Conservation (phyloP, 2,888 invertebrate species). For the Nematopogon swammerdamellus region DNA sequence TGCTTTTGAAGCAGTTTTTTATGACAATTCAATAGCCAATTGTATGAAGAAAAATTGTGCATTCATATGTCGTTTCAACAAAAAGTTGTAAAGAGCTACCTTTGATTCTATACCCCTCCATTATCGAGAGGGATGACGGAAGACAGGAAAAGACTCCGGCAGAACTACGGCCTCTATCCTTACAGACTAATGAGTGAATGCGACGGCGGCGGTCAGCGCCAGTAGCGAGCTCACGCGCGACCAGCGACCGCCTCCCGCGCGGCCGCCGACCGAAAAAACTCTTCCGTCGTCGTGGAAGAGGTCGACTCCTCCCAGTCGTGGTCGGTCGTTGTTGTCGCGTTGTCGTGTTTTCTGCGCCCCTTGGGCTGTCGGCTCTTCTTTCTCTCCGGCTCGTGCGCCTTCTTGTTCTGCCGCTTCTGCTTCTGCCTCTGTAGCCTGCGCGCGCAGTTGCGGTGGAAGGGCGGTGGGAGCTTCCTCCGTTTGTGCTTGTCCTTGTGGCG, state of each 20-base stretch:
- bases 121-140: no score
- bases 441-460: slow-evolving; percentile 43
- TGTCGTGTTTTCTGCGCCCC: slow-evolving; percentile 49
- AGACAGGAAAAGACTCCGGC: no score
- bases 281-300: slow-evolving; percentile 50
- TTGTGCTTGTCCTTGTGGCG: slow-evolving; percentile 44
- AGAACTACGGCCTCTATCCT: no score
- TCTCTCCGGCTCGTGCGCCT: slow-evolving; percentile 38
- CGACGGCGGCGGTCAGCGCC: slow-evolving; percentile 49
- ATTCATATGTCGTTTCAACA: no score
- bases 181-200: slow-evolving; percentile 41
- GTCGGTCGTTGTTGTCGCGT: slow-evolving; percentile 46
- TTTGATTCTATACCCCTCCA: no score
- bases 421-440: slow-evolving; percentile 39
- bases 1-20: no score
- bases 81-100: no score
- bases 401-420: slow-evolving; percentile 48
- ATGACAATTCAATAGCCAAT: no score
- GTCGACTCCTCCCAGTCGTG: slow-evolving; percentile 48
- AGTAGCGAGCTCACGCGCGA: slow-evolving; percentile 46
- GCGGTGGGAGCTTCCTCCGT: slow-evolving; percentile 24
- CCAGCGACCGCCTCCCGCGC: slow-evolving; percentile 50
- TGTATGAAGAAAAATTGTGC: no score
- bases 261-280: slow-evolving; percentile 57
- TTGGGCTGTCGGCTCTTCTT: slow-evolving; percentile 54